Percentiles rank a stretch among this genome's conserved stretches.
Evolutionary conservation across 2,888 invertebrate species (phyloP).

Genomic region (Clusia tigrina): DNA sequence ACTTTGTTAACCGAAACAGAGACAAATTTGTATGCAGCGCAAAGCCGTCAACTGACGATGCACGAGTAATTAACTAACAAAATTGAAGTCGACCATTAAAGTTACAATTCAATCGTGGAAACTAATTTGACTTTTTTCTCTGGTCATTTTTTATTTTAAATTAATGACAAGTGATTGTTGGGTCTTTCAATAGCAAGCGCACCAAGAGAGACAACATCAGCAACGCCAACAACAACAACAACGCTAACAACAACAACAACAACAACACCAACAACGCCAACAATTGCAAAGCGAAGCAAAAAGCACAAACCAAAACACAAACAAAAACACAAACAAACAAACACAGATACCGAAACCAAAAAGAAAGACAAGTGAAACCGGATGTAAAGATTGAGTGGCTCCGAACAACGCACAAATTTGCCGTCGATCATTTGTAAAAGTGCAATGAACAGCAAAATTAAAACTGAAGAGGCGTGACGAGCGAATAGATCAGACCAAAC

Average conservation of each 20-base stretch:
- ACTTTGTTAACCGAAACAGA: background rate
- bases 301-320: background rate
- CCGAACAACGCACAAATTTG: conserved; percentile 14
- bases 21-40: background rate
- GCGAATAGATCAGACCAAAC: background rate
- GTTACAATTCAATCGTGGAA: background rate
- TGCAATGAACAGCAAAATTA: conserved; percentile 56
- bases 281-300: no score
- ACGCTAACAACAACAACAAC: conserved; percentile 42
- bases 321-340: conserved; percentile 33
- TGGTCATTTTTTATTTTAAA: no score
- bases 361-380: conserved; percentile 11
- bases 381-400: conserved; percentile 10
- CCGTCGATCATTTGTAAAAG: conserved; percentile 42
- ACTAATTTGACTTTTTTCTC: no score
- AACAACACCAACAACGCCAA: no score
- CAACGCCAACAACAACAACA: background rate
- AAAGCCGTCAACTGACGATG: background rate
- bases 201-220: conserved; percentile 7
- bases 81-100: background rate
- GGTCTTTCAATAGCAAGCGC: background rate
- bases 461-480: conserved; percentile 49
- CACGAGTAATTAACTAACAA: conserved; percentile 1
- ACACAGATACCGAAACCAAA: conserved; percentile 14
- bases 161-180: background rate